phyloP scores from a whole-genome alignment of 1,140 invertebrate genomes.

The Caenorhabditis remanei region DNA sequence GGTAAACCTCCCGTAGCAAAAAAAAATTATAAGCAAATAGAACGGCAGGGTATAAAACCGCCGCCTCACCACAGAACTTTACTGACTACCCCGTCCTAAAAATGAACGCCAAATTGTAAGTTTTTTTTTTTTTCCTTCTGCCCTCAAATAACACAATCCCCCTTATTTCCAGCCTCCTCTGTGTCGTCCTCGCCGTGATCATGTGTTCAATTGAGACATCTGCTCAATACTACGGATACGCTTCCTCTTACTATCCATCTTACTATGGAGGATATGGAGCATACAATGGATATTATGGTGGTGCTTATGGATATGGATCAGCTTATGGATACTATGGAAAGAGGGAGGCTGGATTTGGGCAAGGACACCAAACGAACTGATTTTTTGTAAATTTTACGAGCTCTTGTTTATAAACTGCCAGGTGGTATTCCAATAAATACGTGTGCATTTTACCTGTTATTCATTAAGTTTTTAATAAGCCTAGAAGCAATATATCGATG shows the following conservation, averaged over 20 bases:
- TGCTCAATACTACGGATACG: slow-evolving; percentile 25
- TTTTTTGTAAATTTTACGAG: no score
- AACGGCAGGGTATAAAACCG: neutral
- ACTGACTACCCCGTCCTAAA: neutral
- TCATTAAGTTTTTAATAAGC: no score
- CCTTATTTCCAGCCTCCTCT: slow-evolving; percentile 3
- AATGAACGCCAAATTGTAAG: slow-evolving; percentile 38
- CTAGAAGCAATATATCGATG: no score
- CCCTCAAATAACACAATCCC: neutral
- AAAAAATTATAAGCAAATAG: neutral
- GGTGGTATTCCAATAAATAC: no score
- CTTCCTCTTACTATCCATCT: slow-evolving; percentile 27
- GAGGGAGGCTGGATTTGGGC: slow-evolving; percentile 54
- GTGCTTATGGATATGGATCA: slow-evolving; percentile 12
- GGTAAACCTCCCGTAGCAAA: neutral
- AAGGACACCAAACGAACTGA: neutral
- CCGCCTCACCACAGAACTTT: neutral
- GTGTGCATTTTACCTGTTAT: no score
- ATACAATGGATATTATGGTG: slow-evolving; percentile 19
- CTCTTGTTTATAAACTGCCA: no score
- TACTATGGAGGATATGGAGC: slow-evolving; percentile 10
- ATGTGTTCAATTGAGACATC: slow-evolving; percentile 7
- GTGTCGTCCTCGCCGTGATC: neutral
- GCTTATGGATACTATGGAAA: slow-evolving; percentile 57
- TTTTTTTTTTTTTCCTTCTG: neutral